These are phyloP conservation scores for Tichodroma muraria DNA, from an alignment of 2,113 vertebrate species.

Conservation along the genomic window DNA sequence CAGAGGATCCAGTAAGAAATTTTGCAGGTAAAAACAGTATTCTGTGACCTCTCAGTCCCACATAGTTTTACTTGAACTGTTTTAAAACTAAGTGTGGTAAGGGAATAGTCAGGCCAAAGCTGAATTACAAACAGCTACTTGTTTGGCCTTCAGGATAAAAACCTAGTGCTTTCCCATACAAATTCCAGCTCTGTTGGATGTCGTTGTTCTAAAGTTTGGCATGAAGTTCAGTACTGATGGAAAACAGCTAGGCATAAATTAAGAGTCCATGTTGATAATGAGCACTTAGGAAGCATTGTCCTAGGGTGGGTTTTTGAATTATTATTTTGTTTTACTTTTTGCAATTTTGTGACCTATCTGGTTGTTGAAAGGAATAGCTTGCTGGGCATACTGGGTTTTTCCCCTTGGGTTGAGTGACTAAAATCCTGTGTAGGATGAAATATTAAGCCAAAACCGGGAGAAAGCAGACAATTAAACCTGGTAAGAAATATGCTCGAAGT, in stretches of 20 bases:
- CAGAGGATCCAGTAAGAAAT: neutral
- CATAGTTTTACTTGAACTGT: neutral
- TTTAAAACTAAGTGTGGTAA: constrained; percentile 1
- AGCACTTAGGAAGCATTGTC: neutral
- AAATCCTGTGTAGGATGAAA: neutral
- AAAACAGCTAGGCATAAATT: constrained; percentile 7
- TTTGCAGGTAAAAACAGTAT: neutral
- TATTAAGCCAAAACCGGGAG: neutral
- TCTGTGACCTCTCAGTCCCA: neutral
- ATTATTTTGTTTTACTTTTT: neutral
- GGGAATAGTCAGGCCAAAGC: neutral
- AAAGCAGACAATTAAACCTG: neutral
- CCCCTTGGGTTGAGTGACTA: neutral
- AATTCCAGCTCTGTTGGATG: constrained; percentile 37
- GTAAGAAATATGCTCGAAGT: neutral
- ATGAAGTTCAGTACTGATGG: neutral
- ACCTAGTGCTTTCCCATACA: neutral
- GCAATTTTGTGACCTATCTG: neutral
- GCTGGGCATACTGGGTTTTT: neutral
- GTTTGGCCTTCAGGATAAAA: constrained; percentile 44
- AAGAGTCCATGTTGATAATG: neutral
- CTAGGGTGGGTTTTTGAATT: neutral
- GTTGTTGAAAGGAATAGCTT: neutral
- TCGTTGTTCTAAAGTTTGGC: neutral
- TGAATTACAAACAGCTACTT: constrained; percentile 34